Percentiles rank a stretch among this genome's conserved stretches.
Evolutionary conservation across 92 coral and sea anemone genomes (phyloP).

Genomic region (Parazoanthus atlanticus): DNA sequence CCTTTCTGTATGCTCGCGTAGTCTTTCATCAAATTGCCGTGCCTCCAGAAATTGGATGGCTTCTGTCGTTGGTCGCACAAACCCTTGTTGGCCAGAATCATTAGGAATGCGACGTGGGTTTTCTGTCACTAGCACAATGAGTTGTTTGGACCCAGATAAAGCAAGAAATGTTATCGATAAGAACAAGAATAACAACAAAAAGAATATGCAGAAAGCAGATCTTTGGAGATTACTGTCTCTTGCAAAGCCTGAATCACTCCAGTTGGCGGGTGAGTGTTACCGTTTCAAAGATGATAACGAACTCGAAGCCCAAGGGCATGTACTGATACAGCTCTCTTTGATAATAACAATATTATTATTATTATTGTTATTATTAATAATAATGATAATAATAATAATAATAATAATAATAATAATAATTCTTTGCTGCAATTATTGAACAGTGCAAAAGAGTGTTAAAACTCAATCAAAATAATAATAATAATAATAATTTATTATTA

Average conservation of each 20-base stretch:
- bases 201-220: conserved; percentile 58
- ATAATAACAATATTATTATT: too few species aligned
- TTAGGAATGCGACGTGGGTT: neutral
- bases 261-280: conserved; percentile 60
- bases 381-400: too few species aligned
- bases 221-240: conserved; percentile 61
- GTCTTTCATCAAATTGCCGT: neutral
- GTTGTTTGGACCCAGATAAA: neutral
- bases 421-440: too few species aligned
- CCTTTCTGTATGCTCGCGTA: neutral
- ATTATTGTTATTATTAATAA: too few species aligned
- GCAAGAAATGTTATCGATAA: neutral
- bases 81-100: neutral
- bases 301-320: too few species aligned
- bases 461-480: too few species aligned
- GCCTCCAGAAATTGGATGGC: neutral
- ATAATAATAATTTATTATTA: too few species aligned
- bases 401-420: too few species aligned
- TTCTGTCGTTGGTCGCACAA: neutral
- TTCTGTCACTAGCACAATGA: neutral
- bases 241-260: conserved; percentile 73
- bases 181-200: conserved; percentile 1
- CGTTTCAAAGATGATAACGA: too few species aligned
- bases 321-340: too few species aligned
- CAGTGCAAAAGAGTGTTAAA: too few species aligned